Evolutionary conservation across 2,113 vertebrate species (phyloP).

Genomic region (Myotis lucifugus): DNA sequence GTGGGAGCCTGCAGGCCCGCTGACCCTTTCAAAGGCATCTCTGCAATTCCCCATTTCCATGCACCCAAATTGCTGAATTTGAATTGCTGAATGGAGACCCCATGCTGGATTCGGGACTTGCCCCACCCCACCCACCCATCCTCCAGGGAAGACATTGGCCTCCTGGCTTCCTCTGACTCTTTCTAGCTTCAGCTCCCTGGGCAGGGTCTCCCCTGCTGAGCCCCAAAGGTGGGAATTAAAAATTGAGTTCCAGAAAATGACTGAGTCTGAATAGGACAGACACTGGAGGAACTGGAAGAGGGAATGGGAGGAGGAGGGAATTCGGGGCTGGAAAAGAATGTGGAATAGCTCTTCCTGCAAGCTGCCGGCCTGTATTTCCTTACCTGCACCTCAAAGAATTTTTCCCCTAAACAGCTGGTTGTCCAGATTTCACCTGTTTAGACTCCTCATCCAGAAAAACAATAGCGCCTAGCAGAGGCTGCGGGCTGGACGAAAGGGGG

Average conservation of each 20-base stretch:
- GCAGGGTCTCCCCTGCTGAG: neutral
- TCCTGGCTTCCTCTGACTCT: neutral
- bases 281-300: neutral
- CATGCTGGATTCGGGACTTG: neutral
- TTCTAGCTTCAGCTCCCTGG: neutral
- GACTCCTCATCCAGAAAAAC: neutral
- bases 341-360: neutral
- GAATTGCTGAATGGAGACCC: constrained; percentile 38
- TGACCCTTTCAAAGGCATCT: constrained; percentile 23
- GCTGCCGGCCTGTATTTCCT: neutral
- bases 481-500: neutral
- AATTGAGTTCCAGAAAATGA: neutral
- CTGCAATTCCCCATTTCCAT: constrained; percentile 9
- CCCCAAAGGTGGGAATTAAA: neutral
- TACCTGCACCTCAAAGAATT: neutral
- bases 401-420: neutral
- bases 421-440: neutral
- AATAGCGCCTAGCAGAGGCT: neutral
- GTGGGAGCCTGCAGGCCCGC: neutral
- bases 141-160: neutral
- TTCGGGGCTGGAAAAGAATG: neutral
- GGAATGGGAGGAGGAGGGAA: neutral
- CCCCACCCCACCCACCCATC: neutral
- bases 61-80: constrained; percentile 4
- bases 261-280: neutral